Evolutionary conservation across 2,888 invertebrate species (phyloP), one percentile per base, ranked within the genome.

Genomic region (Bhutanitis thaidina): DNA sequence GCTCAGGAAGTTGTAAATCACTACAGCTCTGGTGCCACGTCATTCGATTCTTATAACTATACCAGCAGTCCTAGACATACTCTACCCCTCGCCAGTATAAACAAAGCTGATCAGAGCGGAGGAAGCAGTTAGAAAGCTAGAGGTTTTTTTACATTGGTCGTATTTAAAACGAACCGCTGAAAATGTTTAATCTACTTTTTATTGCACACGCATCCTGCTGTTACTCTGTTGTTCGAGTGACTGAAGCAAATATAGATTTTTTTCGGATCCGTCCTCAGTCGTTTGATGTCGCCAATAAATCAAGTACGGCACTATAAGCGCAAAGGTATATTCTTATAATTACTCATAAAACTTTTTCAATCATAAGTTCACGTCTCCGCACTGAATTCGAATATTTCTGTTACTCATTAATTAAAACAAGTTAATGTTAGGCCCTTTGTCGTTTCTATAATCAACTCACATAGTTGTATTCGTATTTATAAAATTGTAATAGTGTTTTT

Each of bases 1-100:
- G 54, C 70, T 74, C 77, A 80, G 84, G 86, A 87, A 86, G 80
- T 78, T 76, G 76, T 87, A 87, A 87, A 88, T 87, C 83, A 83
- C 67, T 64, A 34, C 27, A 67, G 62, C 66, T 69, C 69, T 66
- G 64, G 68, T 64, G 61, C 44, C 73, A 73, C 72, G 70, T 76
- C 76, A 76, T 57, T 61, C 63, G 66, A 76, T 75, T 75, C 75
- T 69, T 68, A 63, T 52, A 54, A 50, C 55, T 54, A 52, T 51
- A 63, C 80, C 77, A 78, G 32, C 56, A 48, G 61, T 56, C 52
- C 36, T 49, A 57, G 74, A 72, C 38, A 76, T 65, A 35, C 60
- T 54, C 36, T 51, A 52, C 52, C 56, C 52, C 53, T 45, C 54
- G 29, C 41, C 25, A 30, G 32, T 37, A 41, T 25, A 36, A 56